These are phyloP conservation scores for Sebastes alutus DNA, from an alignment of 2,797 vertebrate genomes.

Conservation along the genomic window DNA sequence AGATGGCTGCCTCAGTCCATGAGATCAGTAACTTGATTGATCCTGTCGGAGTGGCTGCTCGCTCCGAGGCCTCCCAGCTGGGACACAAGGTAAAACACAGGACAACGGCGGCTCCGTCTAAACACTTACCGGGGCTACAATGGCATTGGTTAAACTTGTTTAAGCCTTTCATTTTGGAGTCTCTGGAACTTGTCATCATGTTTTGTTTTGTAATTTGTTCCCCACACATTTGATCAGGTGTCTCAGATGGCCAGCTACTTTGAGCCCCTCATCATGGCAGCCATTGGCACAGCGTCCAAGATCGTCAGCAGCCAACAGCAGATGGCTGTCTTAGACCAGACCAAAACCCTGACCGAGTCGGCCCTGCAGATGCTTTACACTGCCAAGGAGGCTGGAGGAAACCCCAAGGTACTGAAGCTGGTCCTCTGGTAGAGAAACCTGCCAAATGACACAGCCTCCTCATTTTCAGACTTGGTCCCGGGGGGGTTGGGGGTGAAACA, in stretches of 20 bases:
- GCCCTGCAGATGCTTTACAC: conserved; percentile 98
- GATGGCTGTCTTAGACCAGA: conserved; percentile 98
- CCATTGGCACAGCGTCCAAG: conserved; percentile 93
- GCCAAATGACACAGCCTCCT: accelerated
- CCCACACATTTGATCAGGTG: conserved; percentile 81
- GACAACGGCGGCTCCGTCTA: neutral
- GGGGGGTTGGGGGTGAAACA: neutral
- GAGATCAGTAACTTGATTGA: conserved; percentile 97
- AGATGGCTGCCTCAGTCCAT: conserved; percentile 96
- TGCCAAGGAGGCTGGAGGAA: conserved; percentile 96
- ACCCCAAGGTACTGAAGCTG: conserved; percentile 87
- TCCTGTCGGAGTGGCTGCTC: conserved; percentile 90
- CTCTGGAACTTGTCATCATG: neutral
- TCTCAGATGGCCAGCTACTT: conserved; percentile 99
- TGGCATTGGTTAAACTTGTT: neutral
- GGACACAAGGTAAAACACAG: conserved; percentile 91
- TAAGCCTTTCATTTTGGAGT: neutral
- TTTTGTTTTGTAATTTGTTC: neutral
- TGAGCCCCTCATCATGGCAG: conserved; percentile 93
- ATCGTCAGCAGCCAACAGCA: conserved; percentile 97
- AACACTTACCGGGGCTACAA: neutral
- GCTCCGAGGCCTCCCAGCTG: conserved; percentile 93
- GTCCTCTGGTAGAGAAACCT: neutral
- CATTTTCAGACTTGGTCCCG: neutral
- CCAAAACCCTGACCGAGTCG: conserved; percentile 94